These are phyloP conservation scores for Caenorhabditis panamensis DNA, from an alignment of 2,888 invertebrate genomes.

Conservation along the genomic window DNA sequence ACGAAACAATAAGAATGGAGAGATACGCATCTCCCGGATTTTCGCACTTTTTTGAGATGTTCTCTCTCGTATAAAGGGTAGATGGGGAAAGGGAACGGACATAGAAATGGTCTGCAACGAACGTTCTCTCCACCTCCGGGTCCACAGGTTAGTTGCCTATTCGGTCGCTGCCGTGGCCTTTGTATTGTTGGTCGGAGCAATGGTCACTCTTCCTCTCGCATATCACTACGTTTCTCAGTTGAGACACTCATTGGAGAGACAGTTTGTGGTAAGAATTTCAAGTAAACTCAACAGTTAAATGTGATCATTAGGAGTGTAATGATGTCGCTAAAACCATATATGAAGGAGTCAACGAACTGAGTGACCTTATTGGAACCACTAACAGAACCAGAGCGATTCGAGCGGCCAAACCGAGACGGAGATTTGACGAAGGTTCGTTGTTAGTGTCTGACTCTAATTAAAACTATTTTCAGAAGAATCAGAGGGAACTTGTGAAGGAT, in stretches of 20 bases:
- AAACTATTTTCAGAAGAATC: slow-evolving; percentile 23
- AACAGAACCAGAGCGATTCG: slow-evolving; percentile 31
- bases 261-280: slow-evolving; percentile 31
- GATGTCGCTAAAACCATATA: slow-evolving; percentile 52
- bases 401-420: slow-evolving; percentile 48
- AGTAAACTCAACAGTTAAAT: neutral
- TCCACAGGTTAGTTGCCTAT: slow-evolving; percentile 59
- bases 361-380: slow-evolving; percentile 2
- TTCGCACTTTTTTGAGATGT: slow-evolving; percentile 52
- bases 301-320: slow-evolving; percentile 46
- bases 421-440: slow-evolving; percentile 47
- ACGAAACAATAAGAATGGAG: slow-evolving; percentile 40
- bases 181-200: slow-evolving; percentile 44
- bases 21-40: slow-evolving; percentile 55
- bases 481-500: slow-evolving; percentile 64
- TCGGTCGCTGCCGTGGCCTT: slow-evolving; percentile 54
- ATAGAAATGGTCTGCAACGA: slow-evolving; percentile 22
- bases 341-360: slow-evolving; percentile 54
- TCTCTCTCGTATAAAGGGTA: slow-evolving; percentile 29
- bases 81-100: slow-evolving; percentile 2
- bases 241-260: slow-evolving; percentile 38
- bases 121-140: slow-evolving; percentile 49
- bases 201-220: slow-evolving; percentile 61
- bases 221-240: slow-evolving; percentile 57
- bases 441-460: neutral